phyloP scores from a whole-genome alignment of 2,797 vertebrate genomes.

The Nannoperca australis region DNA sequence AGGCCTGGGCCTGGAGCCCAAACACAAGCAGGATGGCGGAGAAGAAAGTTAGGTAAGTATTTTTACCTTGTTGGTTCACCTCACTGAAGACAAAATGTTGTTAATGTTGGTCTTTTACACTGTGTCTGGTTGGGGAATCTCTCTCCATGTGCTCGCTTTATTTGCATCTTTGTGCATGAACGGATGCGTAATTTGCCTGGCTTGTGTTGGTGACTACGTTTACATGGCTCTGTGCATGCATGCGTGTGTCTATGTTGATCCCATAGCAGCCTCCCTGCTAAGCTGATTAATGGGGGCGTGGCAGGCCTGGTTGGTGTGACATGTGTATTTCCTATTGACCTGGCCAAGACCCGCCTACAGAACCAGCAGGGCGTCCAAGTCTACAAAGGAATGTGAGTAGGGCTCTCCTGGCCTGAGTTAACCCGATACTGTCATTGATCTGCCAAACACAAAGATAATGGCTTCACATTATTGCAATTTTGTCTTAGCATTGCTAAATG shows the following conservation, averaged over 20 bases:
- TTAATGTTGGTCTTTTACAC: slow-evolving; percentile 6
- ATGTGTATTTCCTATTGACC: slow-evolving; percentile 93
- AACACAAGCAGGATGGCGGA: slow-evolving; percentile 81
- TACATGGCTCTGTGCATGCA: slow-evolving; percentile 53
- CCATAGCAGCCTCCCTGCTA: slow-evolving; percentile 88
- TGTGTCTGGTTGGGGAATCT: not conserved
- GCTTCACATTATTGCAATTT: not conserved
- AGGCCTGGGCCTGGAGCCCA: slow-evolving; percentile 61
- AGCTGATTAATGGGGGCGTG: slow-evolving; percentile 93
- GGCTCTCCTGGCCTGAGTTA: slow-evolving; percentile 13
- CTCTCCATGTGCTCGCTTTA: not conserved
- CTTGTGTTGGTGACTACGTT: slow-evolving; percentile 29
- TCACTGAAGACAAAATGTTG: not conserved
- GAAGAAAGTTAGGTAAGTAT: slow-evolving; percentile 82
- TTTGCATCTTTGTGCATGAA: slow-evolving; percentile 29
- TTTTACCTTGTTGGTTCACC: slow-evolving; percentile 9
- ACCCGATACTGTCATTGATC: slow-evolving; percentile 24
- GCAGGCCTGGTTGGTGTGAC: slow-evolving; percentile 93
- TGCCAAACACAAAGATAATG: slow-evolving; percentile 3
- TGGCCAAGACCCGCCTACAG: slow-evolving; percentile 94
- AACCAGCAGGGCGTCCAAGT: slow-evolving; percentile 90
- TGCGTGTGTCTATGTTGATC: slow-evolving; percentile 73
- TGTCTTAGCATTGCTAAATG: not conserved
- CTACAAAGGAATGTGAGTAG: slow-evolving; percentile 92
- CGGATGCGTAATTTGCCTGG: slow-evolving; percentile 32